Base-by-base conservation (phyloP, 2,797 vertebrate species). In the Spheniscus humboldti region DNA sequence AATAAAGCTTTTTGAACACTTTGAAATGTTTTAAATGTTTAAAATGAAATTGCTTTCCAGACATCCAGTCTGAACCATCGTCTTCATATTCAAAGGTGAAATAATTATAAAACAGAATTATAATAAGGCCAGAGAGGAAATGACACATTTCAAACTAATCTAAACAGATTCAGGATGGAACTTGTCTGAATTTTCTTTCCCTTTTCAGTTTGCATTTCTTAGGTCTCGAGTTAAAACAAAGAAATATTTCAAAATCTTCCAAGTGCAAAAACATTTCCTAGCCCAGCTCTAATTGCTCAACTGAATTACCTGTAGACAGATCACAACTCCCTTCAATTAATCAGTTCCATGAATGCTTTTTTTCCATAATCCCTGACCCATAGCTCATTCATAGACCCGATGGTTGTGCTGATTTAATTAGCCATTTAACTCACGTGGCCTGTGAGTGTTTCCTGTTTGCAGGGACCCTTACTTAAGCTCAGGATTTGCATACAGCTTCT, bases 381-480 rank as follows among this genome's bases (percentile, higher is more conserved):
- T 4, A 69, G 64, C 91, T 81, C 81, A 18, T 72, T 86, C 78
- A 52, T 1, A 75, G 81, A 55, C 20, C 41, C 20, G 30, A 7
- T 16, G 50, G 59, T 83, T n/a, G 76, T 86, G 82, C 87, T 91
- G 89, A 93, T 94, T 92, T 92, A 90, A 94, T 92, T 86, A 86
- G 13, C 79, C 28, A 68, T 43, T 86, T 88, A 73, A 62, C 74
- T 96, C 74, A 31, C 3, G 1, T 35, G 66, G 68, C 72, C 78
- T 83, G 73, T 8, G 47, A 84, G 35, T 23, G 11, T 78, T 92
- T 83, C 75, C 87, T 91, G 39, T 72, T 84, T 94, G 82, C 92
- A 78, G 2, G 14, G 53, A 31, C 57, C 62, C 78, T 81, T 33
- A 27, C 57, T 88, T 78, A 47, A 89, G 47, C 69, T 91, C 57